A percentile compares a stretch with the other conserved stretches of the same genome.
These are phyloP conservation scores for Leptodirus hochenwartii DNA, from an alignment of 2,888 invertebrate species.

Conservation along the genomic window DNA sequence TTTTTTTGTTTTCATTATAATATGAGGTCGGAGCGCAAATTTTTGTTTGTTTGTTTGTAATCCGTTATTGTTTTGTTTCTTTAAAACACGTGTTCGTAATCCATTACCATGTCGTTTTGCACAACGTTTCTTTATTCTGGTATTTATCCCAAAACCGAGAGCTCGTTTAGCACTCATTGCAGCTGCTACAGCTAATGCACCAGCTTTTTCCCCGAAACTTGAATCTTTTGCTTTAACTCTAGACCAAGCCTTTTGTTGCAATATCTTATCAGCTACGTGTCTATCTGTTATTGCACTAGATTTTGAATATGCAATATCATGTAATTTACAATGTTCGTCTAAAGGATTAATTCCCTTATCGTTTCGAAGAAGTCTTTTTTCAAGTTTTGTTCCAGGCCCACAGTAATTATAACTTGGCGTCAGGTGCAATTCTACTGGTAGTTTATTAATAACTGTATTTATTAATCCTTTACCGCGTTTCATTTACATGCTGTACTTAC, in stretches of 20 bases:
- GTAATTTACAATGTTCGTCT: conserved; percentile 19
- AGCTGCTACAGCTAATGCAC: conserved; percentile 16
- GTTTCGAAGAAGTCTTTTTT: conserved; percentile 16
- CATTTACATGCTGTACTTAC: no score
- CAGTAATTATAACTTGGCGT: conserved; percentile 15
- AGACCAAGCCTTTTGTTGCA: conserved; percentile 19
- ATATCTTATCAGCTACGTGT: conserved; percentile 20
- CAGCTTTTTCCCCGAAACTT: conserved; percentile 17
- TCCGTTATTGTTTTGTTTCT: no score
- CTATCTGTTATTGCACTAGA: conserved; percentile 13
- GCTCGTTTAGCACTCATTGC: no score
- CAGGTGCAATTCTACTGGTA: conserved; percentile 15
- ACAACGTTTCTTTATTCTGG: no score
- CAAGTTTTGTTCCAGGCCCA: conserved; percentile 16
- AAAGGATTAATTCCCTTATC: conserved; percentile 19
- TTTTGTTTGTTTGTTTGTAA: no score
- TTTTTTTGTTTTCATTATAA: no score
- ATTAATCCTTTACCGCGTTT: conserved; percentile 12
- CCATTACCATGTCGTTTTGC: no score
- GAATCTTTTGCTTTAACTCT: conserved; percentile 17
- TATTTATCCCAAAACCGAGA: no score
- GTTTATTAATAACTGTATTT: conserved; percentile 14
- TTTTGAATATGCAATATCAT: conserved; percentile 19
- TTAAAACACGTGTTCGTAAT: no score
- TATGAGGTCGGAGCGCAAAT: no score